A percentile compares a stretch with the other conserved stretches of the same genome.
Conservation (phyloP, 2,797 vertebrate genomes). For the Novumbra hubbsi region DNA sequence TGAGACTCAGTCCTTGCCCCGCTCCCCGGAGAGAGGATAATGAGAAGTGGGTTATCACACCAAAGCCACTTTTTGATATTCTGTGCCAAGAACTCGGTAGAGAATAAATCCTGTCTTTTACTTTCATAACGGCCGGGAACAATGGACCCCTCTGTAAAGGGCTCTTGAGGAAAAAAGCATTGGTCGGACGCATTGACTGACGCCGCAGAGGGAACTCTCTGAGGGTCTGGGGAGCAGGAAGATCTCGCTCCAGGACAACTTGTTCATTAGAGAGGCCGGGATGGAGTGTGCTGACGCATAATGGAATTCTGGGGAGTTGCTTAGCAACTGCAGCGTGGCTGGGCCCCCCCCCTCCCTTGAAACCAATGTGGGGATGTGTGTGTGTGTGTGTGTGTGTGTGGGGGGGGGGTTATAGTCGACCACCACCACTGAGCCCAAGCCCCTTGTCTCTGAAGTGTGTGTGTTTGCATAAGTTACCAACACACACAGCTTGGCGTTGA, state of each 20-base stretch:
- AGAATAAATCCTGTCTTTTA: not conserved
- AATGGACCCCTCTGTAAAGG: not conserved
- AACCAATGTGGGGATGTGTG: not conserved
- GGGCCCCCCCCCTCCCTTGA: not conserved
- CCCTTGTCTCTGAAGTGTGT: not conserved
- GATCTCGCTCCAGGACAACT: not conserved
- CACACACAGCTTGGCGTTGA: not conserved
- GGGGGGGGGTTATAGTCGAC: not conserved
- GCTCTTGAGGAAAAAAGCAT: not conserved
- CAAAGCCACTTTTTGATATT: not conserved
- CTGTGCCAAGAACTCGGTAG: not conserved
- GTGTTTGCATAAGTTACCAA: not conserved
- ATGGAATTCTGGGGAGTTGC: not conserved
- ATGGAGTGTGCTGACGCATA: not conserved
- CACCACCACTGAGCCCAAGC: not conserved
- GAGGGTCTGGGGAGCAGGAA: not conserved
- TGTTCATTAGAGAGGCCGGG: not conserved
- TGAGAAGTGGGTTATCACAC: not conserved
- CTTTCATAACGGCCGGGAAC: not conserved
- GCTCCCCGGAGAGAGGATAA: not conserved
- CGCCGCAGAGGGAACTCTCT: not conserved
- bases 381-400: not conserved
- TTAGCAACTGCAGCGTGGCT: not conserved
- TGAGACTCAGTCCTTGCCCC: not conserved
- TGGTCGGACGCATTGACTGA: not conserved